Conservation (phyloP, 2,888 invertebrate species). For the Agrochola macilenta region DNA sequence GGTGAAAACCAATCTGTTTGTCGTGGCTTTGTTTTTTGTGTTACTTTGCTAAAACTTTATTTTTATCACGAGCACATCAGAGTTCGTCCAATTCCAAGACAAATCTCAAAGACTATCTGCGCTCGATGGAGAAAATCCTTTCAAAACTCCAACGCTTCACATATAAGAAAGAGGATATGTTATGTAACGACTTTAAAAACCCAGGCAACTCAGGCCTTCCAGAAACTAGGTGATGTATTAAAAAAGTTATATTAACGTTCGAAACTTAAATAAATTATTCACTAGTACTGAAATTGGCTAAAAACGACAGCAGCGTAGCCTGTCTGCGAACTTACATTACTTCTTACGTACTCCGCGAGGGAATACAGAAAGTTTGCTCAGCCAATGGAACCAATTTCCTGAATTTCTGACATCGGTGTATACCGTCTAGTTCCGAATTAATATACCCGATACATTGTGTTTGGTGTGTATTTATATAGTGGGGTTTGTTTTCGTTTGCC, state of each 20-base stretch:
- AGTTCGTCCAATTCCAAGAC: neutral
- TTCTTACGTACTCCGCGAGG: constrained; percentile 72
- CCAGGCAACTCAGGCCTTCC: constrained; percentile 16
- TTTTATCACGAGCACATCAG: neutral
- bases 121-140: neutral
- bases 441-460: constrained; percentile 71
- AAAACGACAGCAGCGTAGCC: constrained; percentile 67
- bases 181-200: constrained; percentile 28
- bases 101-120: neutral
- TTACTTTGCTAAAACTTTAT: neutral
- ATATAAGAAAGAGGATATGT: constrained; percentile 2
- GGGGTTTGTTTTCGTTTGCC: constrained; percentile 28
- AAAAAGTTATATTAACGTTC: constrained; percentile 63
- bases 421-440: constrained; percentile 75
- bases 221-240: constrained; percentile 46
- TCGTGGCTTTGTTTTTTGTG: neutral
- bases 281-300: constrained; percentile 64
- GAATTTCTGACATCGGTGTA: constrained; percentile 79
- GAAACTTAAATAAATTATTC: constrained; percentile 67
- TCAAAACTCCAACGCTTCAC: neutral
- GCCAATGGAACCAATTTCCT: constrained; percentile 82
- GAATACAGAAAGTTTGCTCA: constrained; percentile 78
- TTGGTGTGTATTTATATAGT: constrained; percentile 53
- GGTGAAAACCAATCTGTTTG: neutral
- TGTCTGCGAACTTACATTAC: constrained; percentile 80